A percentile compares a stretch with the other conserved stretches of the same genome.
Evolutionary conservation across 64 coral and sea anemone species (phyloP).

Genomic region (Actinia tenebrosa): DNA sequence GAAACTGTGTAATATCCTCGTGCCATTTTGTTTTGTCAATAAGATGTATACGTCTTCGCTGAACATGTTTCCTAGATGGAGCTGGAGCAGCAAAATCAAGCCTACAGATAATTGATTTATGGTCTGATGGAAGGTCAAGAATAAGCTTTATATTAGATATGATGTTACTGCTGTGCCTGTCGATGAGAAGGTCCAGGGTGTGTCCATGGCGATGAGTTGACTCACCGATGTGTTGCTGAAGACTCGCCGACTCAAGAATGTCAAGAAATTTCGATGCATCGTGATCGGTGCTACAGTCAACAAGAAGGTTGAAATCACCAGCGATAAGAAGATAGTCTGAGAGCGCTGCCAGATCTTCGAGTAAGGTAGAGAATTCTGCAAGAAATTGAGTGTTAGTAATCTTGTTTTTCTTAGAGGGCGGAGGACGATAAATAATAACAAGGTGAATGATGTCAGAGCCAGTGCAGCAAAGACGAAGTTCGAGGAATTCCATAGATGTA

Average conservation of each 20-base stretch:
- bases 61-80: neutral
- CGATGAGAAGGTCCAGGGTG: neutral
- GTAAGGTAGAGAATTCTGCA: neutral
- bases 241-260: neutral
- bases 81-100: neutral
- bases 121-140: neutral
- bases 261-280: neutral
- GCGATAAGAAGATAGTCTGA: neutral
- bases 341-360: neutral
- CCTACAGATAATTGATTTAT: neutral
- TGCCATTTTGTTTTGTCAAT: neutral
- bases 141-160: neutral
- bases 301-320: constrained; percentile 14
- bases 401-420: constrained; percentile 9
- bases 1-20: neutral
- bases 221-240: neutral
- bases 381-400: constrained; percentile 1
- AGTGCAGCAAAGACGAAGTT: neutral
- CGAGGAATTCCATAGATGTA: neutral
- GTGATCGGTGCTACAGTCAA: neutral
- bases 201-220: neutral
- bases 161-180: neutral
- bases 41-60: neutral
- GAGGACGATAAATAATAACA: constrained; percentile 8
- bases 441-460: neutral